phyloP scores from a whole-genome alignment of 2,888 invertebrate genomes.

The Oasisia sp. region DNA sequence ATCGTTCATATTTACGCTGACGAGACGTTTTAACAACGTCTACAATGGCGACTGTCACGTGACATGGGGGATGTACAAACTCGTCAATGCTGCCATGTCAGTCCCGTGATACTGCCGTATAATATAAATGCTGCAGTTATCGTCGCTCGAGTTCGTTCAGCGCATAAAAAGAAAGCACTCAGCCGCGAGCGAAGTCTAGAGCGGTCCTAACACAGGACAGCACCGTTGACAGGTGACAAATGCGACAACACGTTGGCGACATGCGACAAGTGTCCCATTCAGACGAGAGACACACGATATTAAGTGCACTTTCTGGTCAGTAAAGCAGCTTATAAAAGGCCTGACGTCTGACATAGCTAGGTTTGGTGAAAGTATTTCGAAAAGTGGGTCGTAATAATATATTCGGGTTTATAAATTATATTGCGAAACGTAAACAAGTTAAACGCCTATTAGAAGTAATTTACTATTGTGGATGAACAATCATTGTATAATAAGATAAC shows the following conservation, averaged over 20 bases:
- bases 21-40: neutral
- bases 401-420: neutral
- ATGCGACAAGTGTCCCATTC: slow-evolving; percentile 6
- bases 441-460: neutral
- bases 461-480: neutral
- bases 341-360: neutral
- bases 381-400: neutral
- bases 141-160: neutral
- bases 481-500: neutral
- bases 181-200: neutral
- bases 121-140: neutral
- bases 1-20: neutral
- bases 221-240: neutral
- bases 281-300: neutral
- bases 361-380: neutral
- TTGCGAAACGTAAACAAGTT: neutral
- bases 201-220: neutral
- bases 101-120: neutral
- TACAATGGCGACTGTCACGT: neutral
- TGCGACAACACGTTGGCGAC: neutral
- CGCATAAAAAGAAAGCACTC: neutral
- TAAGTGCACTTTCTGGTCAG: neutral
- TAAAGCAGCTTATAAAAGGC: neutral
- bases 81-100: neutral
- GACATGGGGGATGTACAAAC: neutral